Evolutionary conservation across 2,113 vertebrate species (phyloP).

Genomic region (Pelvicachromis taeniatus): DNA sequence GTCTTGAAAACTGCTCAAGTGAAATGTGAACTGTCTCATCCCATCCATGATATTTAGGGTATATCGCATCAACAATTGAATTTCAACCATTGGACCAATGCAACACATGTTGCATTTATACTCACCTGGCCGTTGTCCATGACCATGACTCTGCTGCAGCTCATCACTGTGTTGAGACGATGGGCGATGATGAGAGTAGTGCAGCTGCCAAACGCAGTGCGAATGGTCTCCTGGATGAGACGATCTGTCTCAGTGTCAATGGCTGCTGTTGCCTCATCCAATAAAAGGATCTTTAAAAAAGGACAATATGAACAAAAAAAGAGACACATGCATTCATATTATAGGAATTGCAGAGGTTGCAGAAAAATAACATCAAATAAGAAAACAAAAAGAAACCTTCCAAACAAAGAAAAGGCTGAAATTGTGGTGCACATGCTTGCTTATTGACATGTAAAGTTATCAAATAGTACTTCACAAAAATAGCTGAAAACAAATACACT

Average conservation of each 20-base stretch:
- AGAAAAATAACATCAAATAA: not conserved
- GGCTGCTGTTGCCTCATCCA: constrained; percentile 96
- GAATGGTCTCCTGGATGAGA: constrained; percentile 91
- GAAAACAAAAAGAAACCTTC: not conserved
- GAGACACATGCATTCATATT: not conserved
- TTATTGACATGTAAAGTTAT: not conserved
- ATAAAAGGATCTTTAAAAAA: constrained; percentile 80
- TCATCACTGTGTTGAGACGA: constrained; percentile 91
- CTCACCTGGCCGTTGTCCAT: constrained; percentile 91
- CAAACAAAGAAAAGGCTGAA: not conserved
- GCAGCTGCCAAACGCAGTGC: constrained; percentile 85
- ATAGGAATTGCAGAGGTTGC: not conserved
- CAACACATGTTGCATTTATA: not conserved
- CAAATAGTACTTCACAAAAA: not conserved
- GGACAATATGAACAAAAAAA: not conserved
- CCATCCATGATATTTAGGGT: not conserved
- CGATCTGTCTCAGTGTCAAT: constrained; percentile 92
- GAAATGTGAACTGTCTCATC: not conserved
- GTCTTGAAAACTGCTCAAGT: not conserved
- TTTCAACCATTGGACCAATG: not conserved
- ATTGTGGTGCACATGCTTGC: not conserved
- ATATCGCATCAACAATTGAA: not conserved
- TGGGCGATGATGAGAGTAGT: constrained; percentile 96
- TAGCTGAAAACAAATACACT: not conserved
- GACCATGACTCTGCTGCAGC: constrained; percentile 93